Percentiles rank a stretch among this genome's conserved stretches.
These are phyloP conservation scores for Meteorus colon DNA, from an alignment of 2,888 invertebrate genomes.

Conservation along the genomic window DNA sequence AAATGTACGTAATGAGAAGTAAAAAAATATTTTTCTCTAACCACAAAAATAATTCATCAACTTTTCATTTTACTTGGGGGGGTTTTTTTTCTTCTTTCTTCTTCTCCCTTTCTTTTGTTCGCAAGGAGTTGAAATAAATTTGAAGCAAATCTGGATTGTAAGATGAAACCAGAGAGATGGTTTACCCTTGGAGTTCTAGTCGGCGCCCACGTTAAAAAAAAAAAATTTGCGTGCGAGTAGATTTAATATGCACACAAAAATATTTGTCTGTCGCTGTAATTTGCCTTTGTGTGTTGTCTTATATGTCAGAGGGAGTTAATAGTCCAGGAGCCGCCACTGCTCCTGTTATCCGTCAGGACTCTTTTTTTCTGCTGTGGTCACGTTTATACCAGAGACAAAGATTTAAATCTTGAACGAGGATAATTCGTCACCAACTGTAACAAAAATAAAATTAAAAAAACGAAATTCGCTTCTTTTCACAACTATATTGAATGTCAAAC, in stretches of 20 bases:
- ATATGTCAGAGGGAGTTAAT: constrained; percentile 46
- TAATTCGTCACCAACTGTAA: constrained; percentile 47
- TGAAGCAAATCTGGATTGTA: constrained; percentile 11
- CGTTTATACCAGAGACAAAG: constrained; percentile 33
- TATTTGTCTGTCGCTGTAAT: background rate
- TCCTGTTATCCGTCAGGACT: constrained; percentile 37
- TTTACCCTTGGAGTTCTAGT: constrained; percentile 49
- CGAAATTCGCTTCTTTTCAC: background rate
- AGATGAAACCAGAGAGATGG: constrained; percentile 27
- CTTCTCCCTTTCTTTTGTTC: background rate
- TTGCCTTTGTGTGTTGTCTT: constrained; percentile 43
- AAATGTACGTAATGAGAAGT: background rate
- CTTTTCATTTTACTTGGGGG: background rate
- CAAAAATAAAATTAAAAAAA: background rate
- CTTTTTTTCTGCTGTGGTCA: constrained; percentile 31
- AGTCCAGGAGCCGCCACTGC: constrained; percentile 52
- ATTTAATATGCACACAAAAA: background rate
- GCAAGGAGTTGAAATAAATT: background rate
- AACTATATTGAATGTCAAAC: background rate
- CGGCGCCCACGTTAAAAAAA: constrained; percentile 44
- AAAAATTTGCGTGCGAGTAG: constrained; percentile 35
- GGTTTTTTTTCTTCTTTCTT: background rate
- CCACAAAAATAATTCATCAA: background rate
- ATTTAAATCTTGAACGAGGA: constrained; percentile 46
- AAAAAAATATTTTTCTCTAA: background rate